Percentiles rank a stretch among this genome's conserved stretches.
Conservation (phyloP, 2,888 invertebrate species). For the Apamea crenata region DNA sequence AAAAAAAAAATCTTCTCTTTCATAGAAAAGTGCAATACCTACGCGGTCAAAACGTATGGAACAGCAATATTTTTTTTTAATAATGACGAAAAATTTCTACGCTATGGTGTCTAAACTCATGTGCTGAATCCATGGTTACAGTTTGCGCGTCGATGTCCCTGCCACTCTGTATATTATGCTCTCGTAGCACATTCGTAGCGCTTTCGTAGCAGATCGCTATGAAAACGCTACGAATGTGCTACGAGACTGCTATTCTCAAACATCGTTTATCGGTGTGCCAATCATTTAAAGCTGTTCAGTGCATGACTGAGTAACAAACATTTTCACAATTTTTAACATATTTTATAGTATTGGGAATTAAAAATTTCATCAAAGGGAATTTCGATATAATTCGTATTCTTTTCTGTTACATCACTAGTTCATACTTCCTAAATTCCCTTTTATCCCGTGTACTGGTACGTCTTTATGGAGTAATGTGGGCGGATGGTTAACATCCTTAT, state of each 20-base stretch:
- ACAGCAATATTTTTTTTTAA: too few relatives aligned
- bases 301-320: not conserved
- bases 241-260: not conserved
- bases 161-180: too few relatives aligned
- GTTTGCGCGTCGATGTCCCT: too few relatives aligned
- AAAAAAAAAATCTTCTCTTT: too few relatives aligned
- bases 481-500: slow-evolving; percentile 38
- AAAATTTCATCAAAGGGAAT: not conserved
- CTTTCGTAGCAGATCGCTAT: slow-evolving; percentile 16
- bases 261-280: not conserved
- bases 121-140: too few relatives aligned
- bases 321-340: not conserved
- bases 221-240: slow-evolving; percentile 9
- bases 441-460: slow-evolving; percentile 34
- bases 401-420: slow-evolving; percentile 43
- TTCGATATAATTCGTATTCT: slow-evolving; percentile 3
- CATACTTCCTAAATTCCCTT: slow-evolving; percentile 35
- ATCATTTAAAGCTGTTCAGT: not conserved
- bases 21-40: too few relatives aligned
- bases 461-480: slow-evolving; percentile 51
- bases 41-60: too few relatives aligned
- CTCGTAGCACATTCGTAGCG: slow-evolving; percentile 14
- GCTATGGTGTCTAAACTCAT: too few relatives aligned
- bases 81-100: too few relatives aligned
- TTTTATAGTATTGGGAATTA: not conserved